Conservation (phyloP, 2,888 invertebrate species). For the Cryptosula pallasiana region DNA sequence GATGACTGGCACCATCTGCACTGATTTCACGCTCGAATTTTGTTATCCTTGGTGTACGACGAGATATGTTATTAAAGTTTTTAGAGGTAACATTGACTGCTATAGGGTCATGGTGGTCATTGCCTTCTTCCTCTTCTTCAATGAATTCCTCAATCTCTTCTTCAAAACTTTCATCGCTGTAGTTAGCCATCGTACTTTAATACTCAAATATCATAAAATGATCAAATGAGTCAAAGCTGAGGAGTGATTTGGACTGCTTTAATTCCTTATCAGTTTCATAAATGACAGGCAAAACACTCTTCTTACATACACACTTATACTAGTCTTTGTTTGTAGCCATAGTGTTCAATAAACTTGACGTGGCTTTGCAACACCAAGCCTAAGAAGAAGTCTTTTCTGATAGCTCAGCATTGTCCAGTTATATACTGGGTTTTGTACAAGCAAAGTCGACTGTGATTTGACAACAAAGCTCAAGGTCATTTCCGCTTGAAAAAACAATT, state of each 20-base stretch:
- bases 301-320: too few species aligned
- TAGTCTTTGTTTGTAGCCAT: conserved; percentile 23
- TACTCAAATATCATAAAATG: too few species aligned
- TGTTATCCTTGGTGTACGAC: not conserved
- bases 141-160: not conserved
- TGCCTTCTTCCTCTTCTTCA: not conserved
- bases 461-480: not conserved
- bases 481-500: not conserved
- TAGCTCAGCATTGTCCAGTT: too few species aligned
- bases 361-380: not conserved
- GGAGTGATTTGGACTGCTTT: too few species aligned
- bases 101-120: not conserved
- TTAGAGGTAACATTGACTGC: not conserved
- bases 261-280: too few species aligned
- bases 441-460: too few species aligned
- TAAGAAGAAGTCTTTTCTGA: too few species aligned
- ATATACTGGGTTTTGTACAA: too few species aligned
- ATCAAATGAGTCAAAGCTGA: too few species aligned
- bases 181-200: not conserved
- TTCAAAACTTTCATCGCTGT: not conserved
- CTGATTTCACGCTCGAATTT: not conserved
- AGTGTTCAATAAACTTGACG: not conserved
- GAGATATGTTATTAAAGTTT: not conserved
- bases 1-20: not conserved
- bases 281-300: too few species aligned